Conservation (phyloP, 2,797 vertebrate genomes). For the Antennarius maculatus region DNA sequence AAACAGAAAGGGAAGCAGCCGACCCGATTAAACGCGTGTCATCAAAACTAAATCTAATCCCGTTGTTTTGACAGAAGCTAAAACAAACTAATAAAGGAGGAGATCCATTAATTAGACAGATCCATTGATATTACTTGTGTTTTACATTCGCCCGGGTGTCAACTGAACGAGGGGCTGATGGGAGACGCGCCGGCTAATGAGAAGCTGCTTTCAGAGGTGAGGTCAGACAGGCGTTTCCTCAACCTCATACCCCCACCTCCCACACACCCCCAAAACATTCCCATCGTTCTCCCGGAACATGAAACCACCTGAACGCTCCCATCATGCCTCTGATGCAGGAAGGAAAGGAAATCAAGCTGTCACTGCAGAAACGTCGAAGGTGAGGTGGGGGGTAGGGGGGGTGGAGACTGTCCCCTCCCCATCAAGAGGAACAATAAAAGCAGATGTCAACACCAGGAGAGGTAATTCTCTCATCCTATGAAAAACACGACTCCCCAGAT, state of each 20-base stretch:
- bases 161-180: slow-evolving; percentile 31
- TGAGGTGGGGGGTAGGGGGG: slow-evolving; percentile 30
- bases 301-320: slow-evolving; percentile 91
- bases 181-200: slow-evolving; percentile 89
- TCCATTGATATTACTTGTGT: not conserved
- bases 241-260: slow-evolving; percentile 78
- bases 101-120: not conserved
- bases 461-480: slow-evolving; percentile 1
- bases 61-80: not conserved
- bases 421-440: slow-evolving; percentile 88
- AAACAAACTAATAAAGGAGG: not conserved
- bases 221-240: slow-evolving; percentile 75
- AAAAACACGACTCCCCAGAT: too few species aligned
- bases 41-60: not conserved
- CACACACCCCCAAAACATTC: slow-evolving; percentile 41
- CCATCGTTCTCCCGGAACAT: slow-evolving; percentile 34
- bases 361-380: slow-evolving; percentile 80
- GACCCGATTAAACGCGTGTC: not conserved
- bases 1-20: not conserved
- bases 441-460: slow-evolving; percentile 87
- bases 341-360: slow-evolving; percentile 90
- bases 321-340: slow-evolving; percentile 88
- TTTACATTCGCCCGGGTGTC: slow-evolving; percentile 18
- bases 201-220: slow-evolving; percentile 89
- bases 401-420: slow-evolving; percentile 25